A percentile compares a stretch with the other conserved stretches of the same genome.
phyloP scores from a whole-genome alignment of 2,797 vertebrate species.

The Mareca penelope region DNA sequence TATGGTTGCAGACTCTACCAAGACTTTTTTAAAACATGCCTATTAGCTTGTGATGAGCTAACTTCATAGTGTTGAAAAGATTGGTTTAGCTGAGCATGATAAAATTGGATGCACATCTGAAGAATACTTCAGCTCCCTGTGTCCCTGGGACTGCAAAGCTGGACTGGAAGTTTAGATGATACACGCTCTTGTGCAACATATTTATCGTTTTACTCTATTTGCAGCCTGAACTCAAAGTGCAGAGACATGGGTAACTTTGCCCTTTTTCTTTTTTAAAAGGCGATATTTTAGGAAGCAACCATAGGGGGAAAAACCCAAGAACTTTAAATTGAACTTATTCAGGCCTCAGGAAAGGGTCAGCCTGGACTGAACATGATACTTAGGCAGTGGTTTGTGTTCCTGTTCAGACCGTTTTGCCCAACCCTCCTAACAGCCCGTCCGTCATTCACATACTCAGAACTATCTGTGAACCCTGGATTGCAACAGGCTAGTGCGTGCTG shows the following conservation, averaged over 20 bases:
- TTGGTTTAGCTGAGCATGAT: background rate
- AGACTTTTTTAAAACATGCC: background rate
- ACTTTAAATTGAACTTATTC: background rate
- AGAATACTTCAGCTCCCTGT: background rate
- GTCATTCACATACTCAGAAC: slow-evolving; percentile 48
- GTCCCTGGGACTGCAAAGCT: background rate
- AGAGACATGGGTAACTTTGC: background rate
- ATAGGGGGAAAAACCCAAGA: background rate
- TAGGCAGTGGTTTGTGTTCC: slow-evolving; percentile 24
- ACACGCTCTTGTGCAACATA: background rate
- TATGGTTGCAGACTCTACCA: background rate
- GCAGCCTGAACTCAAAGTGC: background rate
- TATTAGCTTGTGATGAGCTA: slow-evolving; percentile 33
- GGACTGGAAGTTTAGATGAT: background rate
- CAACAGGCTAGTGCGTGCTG: slow-evolving; percentile 47
- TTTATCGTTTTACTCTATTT: slow-evolving; percentile 1
- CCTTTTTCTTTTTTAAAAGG: background rate
- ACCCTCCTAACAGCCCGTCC: slow-evolving; percentile 26
- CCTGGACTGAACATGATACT: background rate
- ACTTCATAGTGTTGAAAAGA: slow-evolving; percentile 14
- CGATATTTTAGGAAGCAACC: background rate
- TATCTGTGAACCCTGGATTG: slow-evolving; percentile 65
- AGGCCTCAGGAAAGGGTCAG: slow-evolving; percentile 25
- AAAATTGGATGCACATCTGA: slow-evolving; percentile 19
- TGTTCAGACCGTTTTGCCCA: slow-evolving; percentile 50